Evolutionary conservation across 2,888 invertebrate genomes (phyloP).

Genomic region (Dolichomitus sp.): DNA sequence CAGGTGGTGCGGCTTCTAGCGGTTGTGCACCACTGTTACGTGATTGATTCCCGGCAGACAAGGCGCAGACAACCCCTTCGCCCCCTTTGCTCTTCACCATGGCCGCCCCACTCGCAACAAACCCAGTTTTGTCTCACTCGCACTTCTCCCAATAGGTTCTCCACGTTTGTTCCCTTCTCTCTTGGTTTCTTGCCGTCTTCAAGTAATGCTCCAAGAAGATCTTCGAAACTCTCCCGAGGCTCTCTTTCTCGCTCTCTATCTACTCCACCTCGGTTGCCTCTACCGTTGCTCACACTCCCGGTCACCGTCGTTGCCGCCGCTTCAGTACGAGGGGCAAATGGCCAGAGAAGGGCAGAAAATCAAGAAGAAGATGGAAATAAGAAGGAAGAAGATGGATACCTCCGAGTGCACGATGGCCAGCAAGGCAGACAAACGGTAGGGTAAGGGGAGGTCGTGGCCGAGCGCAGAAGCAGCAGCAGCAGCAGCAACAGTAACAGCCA

Average conservation of each 20-base stretch:
- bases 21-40: constrained; percentile 80
- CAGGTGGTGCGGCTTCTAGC: constrained; percentile 56
- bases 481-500: constrained; percentile 62
- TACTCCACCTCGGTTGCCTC: constrained; percentile 42
- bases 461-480: constrained; percentile 64
- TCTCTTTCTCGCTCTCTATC: constrained; percentile 58
- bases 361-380: constrained; percentile 55
- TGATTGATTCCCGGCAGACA: constrained; percentile 84
- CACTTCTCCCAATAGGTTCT: constrained; percentile 48
- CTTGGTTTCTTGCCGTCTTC: constrained; percentile 75
- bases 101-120: constrained; percentile 65
- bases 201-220: constrained; percentile 58
- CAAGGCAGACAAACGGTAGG: constrained; percentile 66
- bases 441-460: constrained; percentile 68
- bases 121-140: constrained; percentile 57
- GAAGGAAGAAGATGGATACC: constrained; percentile 61
- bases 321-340: constrained; percentile 37
- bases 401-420: constrained; percentile 61
- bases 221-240: constrained; percentile 49
- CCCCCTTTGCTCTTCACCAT: constrained; percentile 70
- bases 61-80: constrained; percentile 83
- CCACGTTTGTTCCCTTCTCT: constrained; percentile 44
- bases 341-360: constrained; percentile 43
- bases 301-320: constrained; percentile 47
- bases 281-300: constrained; percentile 45